These are phyloP conservation scores for Tiliacea citrago DNA, from an alignment of 2,888 invertebrate genomes.

Conservation along the genomic window DNA sequence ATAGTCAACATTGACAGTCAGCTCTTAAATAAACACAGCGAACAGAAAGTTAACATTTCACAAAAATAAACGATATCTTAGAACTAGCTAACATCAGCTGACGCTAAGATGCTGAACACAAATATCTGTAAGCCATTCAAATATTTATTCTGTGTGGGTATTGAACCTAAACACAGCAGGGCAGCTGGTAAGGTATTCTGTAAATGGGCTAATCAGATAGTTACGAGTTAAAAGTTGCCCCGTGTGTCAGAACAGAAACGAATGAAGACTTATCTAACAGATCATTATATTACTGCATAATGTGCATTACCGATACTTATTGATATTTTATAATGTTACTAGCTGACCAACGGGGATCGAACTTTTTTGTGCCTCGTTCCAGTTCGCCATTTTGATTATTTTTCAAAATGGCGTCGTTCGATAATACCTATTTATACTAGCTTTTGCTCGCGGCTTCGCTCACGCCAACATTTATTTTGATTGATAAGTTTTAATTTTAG, in stretches of 20 bases:
- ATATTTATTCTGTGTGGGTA: slow-evolving; percentile 17
- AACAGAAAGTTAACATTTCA: slow-evolving; percentile 11
- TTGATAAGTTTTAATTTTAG: too few relatives aligned
- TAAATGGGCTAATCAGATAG: slow-evolving; percentile 5
- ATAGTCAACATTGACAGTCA: slow-evolving; percentile 30
- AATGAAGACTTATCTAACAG: background rate
- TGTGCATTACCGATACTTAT: background rate
- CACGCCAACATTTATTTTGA: too few relatives aligned
- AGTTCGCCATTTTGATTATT: too few relatives aligned
- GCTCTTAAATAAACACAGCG: slow-evolving; percentile 23
- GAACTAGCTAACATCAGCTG: background rate
- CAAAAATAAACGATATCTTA: slow-evolving; percentile 3
- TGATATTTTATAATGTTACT: background rate
- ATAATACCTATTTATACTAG: too few relatives aligned
- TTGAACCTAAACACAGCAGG: slow-evolving; percentile 1
- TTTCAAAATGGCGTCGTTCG: too few relatives aligned
- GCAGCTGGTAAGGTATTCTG: slow-evolving; percentile 9
- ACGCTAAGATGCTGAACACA: slow-evolving; percentile 6
- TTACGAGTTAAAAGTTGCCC: background rate
- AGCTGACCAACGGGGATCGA: too few relatives aligned
- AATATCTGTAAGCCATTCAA: slow-evolving; percentile 9
- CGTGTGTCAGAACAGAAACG: background rate
- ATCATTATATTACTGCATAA: background rate
- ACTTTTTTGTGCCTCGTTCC: too few relatives aligned
- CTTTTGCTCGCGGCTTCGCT: too few relatives aligned